phyloP scores from a whole-genome alignment of 2,113 vertebrate genomes.

The Hypocryptadius cinnamomeus region DNA sequence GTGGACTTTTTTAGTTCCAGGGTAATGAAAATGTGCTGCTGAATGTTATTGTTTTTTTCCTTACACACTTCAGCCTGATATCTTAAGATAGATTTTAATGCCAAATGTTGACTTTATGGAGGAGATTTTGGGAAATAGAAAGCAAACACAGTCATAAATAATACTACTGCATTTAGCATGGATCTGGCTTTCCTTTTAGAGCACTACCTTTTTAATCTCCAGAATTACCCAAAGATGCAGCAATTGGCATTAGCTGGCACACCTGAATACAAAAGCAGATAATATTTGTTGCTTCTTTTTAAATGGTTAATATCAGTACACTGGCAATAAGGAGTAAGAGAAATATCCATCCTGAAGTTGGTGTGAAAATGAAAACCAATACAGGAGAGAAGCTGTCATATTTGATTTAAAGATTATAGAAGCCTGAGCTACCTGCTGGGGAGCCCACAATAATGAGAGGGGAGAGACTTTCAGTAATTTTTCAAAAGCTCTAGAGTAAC shows the following conservation, averaged over 20 bases:
- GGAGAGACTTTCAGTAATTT: neutral
- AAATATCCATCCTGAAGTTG: neutral
- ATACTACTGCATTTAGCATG: neutral
- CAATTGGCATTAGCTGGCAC: neutral
- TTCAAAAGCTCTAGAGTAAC: neutral
- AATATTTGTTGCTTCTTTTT: neutral
- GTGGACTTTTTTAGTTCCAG: neutral
- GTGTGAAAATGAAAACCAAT: neutral
- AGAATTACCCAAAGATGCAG: neutral
- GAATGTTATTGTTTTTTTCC: neutral
- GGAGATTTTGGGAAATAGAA: conserved; percentile 1
- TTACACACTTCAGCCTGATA: neutral
- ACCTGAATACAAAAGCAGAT: neutral
- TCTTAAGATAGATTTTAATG: conserved; percentile 3
- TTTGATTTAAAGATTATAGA: conserved; percentile 12
- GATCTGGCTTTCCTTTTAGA: neutral
- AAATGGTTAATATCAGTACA: neutral
- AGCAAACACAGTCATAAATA: conserved; percentile 4
- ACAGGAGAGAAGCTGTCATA: neutral
- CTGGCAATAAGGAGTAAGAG: neutral
- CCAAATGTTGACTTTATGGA: neutral
- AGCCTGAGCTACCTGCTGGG: neutral
- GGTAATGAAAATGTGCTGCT: conserved; percentile 20
- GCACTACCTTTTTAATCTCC: neutral
- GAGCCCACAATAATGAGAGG: neutral